Evolutionary conservation across 2,888 invertebrate genomes (phyloP).

Genomic region (Ornithoptera priamus): DNA sequence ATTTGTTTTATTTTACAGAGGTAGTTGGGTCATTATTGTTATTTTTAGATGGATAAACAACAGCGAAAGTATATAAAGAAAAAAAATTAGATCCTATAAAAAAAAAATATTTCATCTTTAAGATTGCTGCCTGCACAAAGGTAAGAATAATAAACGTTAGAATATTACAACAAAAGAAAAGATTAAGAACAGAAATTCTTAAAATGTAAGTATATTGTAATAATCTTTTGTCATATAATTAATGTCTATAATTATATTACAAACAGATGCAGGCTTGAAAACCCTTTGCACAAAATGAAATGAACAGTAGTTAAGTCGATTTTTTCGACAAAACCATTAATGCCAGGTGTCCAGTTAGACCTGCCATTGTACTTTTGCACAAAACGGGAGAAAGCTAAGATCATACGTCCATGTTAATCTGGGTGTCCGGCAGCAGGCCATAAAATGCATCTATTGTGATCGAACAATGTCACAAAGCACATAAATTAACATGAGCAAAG

Average conservation of each 20-base stretch:
- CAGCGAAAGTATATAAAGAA: too few species aligned
- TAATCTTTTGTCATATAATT: constrained; percentile 23
- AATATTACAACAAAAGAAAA: too few species aligned
- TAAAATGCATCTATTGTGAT: constrained; percentile 68
- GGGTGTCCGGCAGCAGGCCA: constrained; percentile 76
- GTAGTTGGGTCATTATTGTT: too few species aligned
- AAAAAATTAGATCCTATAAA: too few species aligned
- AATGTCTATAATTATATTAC: constrained; percentile 19
- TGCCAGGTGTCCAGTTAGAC: constrained; percentile 71
- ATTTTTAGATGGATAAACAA: too few species aligned
- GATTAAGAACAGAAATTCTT: too few species aligned
- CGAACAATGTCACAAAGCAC: constrained; percentile 75
- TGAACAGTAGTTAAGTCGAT: constrained; percentile 35
- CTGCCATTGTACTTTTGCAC: constrained; percentile 68
- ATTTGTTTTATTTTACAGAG: too few species aligned
- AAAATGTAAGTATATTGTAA: too few species aligned
- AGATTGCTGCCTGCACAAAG: too few species aligned
- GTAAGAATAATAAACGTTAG: too few species aligned
- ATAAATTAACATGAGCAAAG: constrained; percentile 78
- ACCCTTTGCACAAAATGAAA: constrained; percentile 41
- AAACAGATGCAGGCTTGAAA: constrained; percentile 31
- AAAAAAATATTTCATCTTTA: too few species aligned
- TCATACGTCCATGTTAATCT: constrained; percentile 75
- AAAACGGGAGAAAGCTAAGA: constrained; percentile 76
- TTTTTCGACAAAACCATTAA: constrained; percentile 55